phyloP scores from a whole-genome alignment of 1,140 invertebrate species.

The Nomia melanderi region DNA sequence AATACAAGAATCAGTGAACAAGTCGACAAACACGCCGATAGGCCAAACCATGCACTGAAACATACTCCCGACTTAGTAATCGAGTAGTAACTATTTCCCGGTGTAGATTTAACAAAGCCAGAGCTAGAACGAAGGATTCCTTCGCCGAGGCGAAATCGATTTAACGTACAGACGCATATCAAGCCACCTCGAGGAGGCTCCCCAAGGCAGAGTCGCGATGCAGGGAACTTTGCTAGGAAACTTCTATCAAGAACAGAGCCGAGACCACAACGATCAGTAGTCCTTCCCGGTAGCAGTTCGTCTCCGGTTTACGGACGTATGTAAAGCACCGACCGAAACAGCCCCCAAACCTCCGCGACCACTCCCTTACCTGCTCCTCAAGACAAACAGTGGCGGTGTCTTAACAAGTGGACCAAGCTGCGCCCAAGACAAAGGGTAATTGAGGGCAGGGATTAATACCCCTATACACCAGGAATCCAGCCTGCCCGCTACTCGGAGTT shows the following conservation, averaged over 20 bases:
- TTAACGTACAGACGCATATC: constrained; percentile 45
- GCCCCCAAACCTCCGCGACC: constrained; percentile 75
- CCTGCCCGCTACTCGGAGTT: constrained; percentile 71
- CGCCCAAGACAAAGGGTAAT: constrained; percentile 82
- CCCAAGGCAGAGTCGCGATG: constrained; percentile 61
- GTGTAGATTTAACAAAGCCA: background rate
- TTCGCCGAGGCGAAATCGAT: constrained; percentile 26
- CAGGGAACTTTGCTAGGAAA: constrained; percentile 59
- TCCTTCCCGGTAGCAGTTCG: constrained; percentile 78
- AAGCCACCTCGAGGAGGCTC: constrained; percentile 44
- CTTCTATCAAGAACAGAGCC: constrained; percentile 71
- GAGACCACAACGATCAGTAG: constrained; percentile 81
- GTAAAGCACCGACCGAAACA: constrained; percentile 79
- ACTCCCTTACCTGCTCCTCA: constrained; percentile 73
- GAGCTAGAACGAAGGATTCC: background rate
- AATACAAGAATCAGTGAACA: too few species aligned
- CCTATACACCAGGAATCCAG: constrained; percentile 80
- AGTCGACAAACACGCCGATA: background rate
- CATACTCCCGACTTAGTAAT: background rate
- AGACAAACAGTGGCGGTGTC: constrained; percentile 82
- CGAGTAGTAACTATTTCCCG: background rate
- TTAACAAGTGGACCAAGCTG: constrained; percentile 82
- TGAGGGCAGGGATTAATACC: constrained; percentile 82
- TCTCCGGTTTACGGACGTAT: constrained; percentile 80
- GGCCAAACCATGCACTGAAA: background rate